Evolutionary conservation across 2,888 invertebrate genomes (phyloP).

Genomic region (Coleophora deauratella): DNA sequence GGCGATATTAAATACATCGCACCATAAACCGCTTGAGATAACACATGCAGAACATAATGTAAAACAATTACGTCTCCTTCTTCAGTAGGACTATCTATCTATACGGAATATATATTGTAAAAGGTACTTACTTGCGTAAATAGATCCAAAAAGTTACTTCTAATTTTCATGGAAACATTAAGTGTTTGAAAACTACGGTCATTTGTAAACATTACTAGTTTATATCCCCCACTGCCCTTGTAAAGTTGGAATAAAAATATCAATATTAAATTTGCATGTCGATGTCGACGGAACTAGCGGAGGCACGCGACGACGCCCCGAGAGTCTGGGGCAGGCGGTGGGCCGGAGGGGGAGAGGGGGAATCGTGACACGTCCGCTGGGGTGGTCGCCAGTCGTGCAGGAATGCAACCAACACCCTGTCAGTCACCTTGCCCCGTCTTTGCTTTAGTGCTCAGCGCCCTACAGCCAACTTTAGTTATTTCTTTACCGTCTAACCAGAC

Average conservation of each 20-base stretch:
- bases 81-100: no score
- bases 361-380: constrained; percentile 33
- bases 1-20: no score
- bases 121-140: no score
- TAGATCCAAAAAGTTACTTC: constrained; percentile 3
- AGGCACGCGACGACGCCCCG: constrained; percentile 31
- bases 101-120: no score
- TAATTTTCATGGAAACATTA: constrained; percentile 11
- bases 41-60: no score
- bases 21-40: no score
- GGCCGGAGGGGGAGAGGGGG: constrained; percentile 22
- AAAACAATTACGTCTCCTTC: no score
- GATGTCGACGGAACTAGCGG: constrained; percentile 47
- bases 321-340: constrained; percentile 9
- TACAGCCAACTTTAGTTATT: no score
- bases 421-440: constrained; percentile 34
- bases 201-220: constrained; percentile 35
- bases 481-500: no score
- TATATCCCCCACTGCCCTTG: constrained; percentile 63
- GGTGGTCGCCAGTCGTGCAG: constrained; percentile 43
- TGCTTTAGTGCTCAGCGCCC: constrained; percentile 15
- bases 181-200: constrained; percentile 21
- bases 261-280: constrained; percentile 67
- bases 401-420: constrained; percentile 36
- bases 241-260: constrained; percentile 62